These are phyloP conservation scores for Euspilapteryx auroguttella DNA, from an alignment of 2,888 invertebrate species.

Conservation along the genomic window DNA sequence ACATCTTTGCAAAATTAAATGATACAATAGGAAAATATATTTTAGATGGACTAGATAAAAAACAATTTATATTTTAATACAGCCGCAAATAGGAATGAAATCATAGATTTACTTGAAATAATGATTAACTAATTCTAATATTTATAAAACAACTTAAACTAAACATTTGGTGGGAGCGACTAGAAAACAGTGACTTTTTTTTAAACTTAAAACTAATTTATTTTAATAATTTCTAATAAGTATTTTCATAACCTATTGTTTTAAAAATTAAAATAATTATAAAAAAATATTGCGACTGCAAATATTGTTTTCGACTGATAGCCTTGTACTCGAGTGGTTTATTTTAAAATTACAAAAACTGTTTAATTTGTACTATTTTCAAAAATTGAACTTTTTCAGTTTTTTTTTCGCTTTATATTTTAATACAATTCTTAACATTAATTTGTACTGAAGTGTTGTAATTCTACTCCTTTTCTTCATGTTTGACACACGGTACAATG, in stretches of 20 bases:
- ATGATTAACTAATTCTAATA: neutral
- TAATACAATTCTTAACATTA: constrained; percentile 42
- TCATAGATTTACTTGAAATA: neutral
- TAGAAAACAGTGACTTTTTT: constrained; percentile 1
- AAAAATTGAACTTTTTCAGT: neutral
- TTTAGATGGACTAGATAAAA: no score
- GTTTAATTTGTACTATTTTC: constrained; percentile 18
- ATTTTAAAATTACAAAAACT: constrained; percentile 5
- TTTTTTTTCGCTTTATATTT: constrained; percentile 17
- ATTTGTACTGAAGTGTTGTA: constrained; percentile 37
- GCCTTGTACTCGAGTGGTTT: constrained; percentile 45
- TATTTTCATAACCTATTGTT: no score
- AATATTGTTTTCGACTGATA: constrained; percentile 16
- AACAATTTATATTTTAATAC: no score
- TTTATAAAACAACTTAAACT: neutral
- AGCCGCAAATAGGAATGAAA: no score
- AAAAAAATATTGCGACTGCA: constrained; percentile 36
- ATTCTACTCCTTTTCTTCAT: no score
- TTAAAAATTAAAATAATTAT: constrained; percentile 3
- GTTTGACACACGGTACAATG: no score
- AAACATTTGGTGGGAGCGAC: constrained; percentile 2
- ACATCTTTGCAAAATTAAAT: no score
- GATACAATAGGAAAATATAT: no score
- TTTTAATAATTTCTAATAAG: neutral
- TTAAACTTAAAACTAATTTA: no score